Evolutionary conservation across 2,888 invertebrate genomes (phyloP).

Genomic region (Amphipoea lucens): DNA sequence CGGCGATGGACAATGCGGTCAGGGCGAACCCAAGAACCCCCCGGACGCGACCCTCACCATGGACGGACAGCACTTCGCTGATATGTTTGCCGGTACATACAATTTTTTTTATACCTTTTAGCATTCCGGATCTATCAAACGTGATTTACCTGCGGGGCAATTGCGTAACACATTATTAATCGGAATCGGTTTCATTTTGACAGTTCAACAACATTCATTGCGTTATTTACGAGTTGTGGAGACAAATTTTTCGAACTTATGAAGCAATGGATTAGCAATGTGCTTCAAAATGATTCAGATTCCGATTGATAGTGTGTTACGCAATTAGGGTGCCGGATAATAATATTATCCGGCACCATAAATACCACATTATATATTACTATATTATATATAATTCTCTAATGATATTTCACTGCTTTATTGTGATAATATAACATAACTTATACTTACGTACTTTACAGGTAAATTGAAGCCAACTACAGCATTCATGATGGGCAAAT

Average conservation of each 20-base stretch:
- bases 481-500: constrained; percentile 98
- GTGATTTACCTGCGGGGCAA: too few species aligned
- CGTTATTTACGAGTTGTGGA: too few species aligned
- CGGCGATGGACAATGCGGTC: constrained; percentile 94
- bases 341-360: background rate
- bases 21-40: constrained; percentile 92
- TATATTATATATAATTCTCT: background rate
- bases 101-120: background rate
- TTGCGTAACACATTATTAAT: too few species aligned
- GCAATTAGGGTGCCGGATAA: too few species aligned
- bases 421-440: background rate
- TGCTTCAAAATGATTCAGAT: too few species aligned
- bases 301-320: too few species aligned
- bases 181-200: too few species aligned
- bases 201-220: too few species aligned
- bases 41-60: constrained; percentile 96
- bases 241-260: too few species aligned
- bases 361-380: too few species aligned
- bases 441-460: constrained; percentile 63
- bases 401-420: background rate
- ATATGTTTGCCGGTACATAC: constrained; percentile 93
- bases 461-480: constrained; percentile 97
- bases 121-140: background rate
- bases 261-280: too few species aligned
- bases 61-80: constrained; percentile 94